Base-by-base conservation (phyloP, 2,888 invertebrate species). In the Cerastis leucographa region DNA sequence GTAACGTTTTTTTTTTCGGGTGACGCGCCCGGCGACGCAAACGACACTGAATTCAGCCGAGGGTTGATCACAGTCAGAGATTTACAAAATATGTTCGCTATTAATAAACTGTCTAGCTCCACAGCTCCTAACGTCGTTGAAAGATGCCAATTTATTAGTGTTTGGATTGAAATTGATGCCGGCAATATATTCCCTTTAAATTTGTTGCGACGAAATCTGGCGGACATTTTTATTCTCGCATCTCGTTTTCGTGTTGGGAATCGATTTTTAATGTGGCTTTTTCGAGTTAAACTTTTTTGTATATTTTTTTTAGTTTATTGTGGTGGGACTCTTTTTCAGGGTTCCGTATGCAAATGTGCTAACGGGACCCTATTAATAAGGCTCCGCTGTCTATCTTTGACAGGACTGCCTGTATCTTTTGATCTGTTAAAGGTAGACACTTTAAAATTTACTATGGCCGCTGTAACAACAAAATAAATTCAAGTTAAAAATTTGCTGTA, bases 141-240 rank as follows among this genome's bases (percentile, higher is more conserved):
- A 95, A 95, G 96, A 96, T 92, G 95, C 95, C 95, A 96, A 96
- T 96, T 96, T 96, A 96, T 96, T 95, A 94, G 91, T 95, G 95
- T 96, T 96, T 96, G 92, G 93, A 96, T 96, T 95, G 95, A 95
- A 96, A 96, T 96, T 95, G 96, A 96, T 96, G 96, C 95, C 89
- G 91, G 92, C 93, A 90, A 96, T 96, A 96, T 95, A 95, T 96
- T 94, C 93, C 93, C 92, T 91, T 92, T 94, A 94, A 95, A 95
- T 96, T 95, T 95, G 96, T 94, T 91, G 90, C 94, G 95, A 87
- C 95, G 96, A 96, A 95, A 96, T 95, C 93, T 89, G 84, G 84
- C 83, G 70, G 94, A 95, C 94, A 84, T 94, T 95, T 95, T 94
- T 95, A 95, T 94, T 89, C 83, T 71, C 84, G 82, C 87, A 84